These are phyloP conservation scores for Nymphalis urticae DNA, from an alignment of 2,888 invertebrate species.

Conservation along the genomic window DNA sequence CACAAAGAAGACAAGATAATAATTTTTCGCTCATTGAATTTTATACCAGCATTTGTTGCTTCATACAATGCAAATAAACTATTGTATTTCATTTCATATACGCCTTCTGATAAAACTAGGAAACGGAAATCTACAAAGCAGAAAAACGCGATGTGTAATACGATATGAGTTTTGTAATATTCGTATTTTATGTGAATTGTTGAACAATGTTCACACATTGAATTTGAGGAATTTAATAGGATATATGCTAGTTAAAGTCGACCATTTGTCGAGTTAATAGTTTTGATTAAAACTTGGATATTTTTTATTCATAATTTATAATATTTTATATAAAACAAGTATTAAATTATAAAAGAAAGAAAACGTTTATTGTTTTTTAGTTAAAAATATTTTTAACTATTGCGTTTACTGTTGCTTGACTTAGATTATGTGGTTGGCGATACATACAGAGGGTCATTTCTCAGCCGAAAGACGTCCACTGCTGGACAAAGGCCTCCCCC, in stretches of 20 bases:
- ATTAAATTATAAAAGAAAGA: no score
- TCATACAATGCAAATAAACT: constrained; percentile 45
- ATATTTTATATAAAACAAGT: no score
- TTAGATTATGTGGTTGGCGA: no score
- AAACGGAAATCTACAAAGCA: constrained; percentile 33
- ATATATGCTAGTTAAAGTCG: neutral
- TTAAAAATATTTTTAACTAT: no score
- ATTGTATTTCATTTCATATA: constrained; percentile 36
- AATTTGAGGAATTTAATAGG: neutral
- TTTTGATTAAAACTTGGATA: no score
- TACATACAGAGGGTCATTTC: no score
- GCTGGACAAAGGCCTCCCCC: no score
- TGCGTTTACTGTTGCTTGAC: no score
- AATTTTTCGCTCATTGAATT: constrained; percentile 46
- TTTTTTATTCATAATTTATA: no score
- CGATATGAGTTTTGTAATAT: neutral
- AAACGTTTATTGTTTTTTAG: no score
- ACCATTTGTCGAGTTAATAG: no score
- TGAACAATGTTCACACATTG: neutral
- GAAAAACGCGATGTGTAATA: neutral
- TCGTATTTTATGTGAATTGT: neutral
- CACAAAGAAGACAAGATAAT: constrained; percentile 44
- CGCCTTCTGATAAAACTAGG: constrained; percentile 46
- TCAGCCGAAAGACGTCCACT: no score
- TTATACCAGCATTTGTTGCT: constrained; percentile 32